A percentile compares a stretch with the other conserved stretches of the same genome.
Evolutionary conservation across 2,113 vertebrate genomes (phyloP).

Genomic region (Siniperca knerii): DNA sequence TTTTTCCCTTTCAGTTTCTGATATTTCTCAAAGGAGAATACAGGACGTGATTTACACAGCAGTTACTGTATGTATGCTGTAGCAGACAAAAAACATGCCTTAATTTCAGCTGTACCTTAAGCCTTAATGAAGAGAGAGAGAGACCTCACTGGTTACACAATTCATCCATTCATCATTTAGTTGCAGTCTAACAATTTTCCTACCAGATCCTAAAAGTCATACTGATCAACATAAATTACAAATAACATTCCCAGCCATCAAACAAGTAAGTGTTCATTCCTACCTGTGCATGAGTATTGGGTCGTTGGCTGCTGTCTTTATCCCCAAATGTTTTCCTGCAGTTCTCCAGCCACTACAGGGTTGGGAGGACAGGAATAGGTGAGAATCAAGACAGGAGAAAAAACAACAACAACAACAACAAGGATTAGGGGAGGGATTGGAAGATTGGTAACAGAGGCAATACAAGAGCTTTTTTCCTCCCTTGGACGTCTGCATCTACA

Average conservation of each 20-base stretch:
- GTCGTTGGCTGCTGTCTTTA: constrained; percentile 86
- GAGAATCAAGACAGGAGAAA: background rate
- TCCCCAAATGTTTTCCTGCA: constrained; percentile 96
- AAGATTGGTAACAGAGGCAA: background rate
- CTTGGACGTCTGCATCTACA: constrained; percentile 2
- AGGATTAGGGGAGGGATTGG: background rate
- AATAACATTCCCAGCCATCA: background rate
- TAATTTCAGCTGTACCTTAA: background rate
- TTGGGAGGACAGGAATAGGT: constrained; percentile 18
- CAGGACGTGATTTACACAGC: background rate
- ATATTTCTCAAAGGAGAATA: background rate
- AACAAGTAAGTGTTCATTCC: constrained; percentile 10
- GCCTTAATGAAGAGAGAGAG: background rate
- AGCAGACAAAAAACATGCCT: background rate
- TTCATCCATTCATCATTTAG: background rate
- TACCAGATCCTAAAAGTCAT: background rate
- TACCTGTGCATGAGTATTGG: constrained; percentile 92
- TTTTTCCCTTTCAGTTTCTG: background rate
- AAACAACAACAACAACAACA: background rate
- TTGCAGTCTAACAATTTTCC: background rate
- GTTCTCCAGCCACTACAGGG: constrained; percentile 93
- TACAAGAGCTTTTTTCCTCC: background rate
- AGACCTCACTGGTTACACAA: background rate
- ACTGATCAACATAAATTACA: background rate
- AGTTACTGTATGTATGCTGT: too few species aligned